Conservation (phyloP, 2,113 vertebrate genomes). For the Tachysurus vachellii region DNA sequence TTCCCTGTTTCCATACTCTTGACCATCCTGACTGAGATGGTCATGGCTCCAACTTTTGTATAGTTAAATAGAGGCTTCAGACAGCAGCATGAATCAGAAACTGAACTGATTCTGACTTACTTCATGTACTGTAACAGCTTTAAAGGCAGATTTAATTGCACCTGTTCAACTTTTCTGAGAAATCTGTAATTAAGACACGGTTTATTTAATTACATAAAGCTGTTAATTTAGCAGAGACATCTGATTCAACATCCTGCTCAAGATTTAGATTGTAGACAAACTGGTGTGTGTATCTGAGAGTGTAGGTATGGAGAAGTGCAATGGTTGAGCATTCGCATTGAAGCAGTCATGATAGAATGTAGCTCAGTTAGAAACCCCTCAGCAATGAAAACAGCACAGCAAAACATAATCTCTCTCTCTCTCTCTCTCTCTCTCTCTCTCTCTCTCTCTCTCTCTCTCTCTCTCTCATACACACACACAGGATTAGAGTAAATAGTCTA, state of each 20-base stretch:
- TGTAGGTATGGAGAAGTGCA: background rate
- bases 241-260: conserved; percentile 2
- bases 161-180: conserved; percentile 39
- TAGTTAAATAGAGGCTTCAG: conserved; percentile 19
- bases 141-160: conserved; percentile 39
- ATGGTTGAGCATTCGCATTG: background rate
- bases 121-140: conserved; percentile 29
- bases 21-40: background rate
- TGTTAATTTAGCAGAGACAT: conserved; percentile 19
- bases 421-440: background rate
- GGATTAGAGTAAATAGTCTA: background rate
- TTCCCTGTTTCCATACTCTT: background rate
- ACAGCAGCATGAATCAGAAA: conserved; percentile 23
- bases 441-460: background rate
- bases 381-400: background rate
- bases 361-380: background rate
- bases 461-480: background rate
- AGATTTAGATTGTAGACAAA: background rate
- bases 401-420: background rate
- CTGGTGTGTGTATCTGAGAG: background rate
- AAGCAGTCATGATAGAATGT: background rate
- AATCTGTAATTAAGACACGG: conserved; percentile 39
- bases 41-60: background rate
- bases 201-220: conserved; percentile 19
- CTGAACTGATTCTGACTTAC: conserved; percentile 9